Evolutionary conservation across 2,797 vertebrate genomes (phyloP), one percentile per base, ranked within the genome.

Genomic region (Acanthurus leucopareius): DNA sequence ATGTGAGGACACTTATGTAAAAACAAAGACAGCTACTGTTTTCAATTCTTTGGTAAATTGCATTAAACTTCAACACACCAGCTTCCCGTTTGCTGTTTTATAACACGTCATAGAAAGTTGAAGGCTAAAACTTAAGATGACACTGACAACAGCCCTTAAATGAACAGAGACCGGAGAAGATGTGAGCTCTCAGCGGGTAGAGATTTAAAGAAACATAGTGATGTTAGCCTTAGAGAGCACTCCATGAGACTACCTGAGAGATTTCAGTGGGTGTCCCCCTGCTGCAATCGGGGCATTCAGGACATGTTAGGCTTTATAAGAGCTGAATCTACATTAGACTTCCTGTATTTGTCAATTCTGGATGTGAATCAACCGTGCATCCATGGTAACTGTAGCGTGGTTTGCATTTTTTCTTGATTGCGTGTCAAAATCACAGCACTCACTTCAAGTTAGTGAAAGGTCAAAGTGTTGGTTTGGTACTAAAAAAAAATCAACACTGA

Each of bases 81-180:
- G 13, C 38, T 51, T 8, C 22, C 47, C 45, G 32, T 38, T 40
- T 7, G 14, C 22, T 32, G 3, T 47, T 47, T 40, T 15, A 49
- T 17, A 35, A 19, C 10, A 28, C 53, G 28, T 45, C 44, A 40
- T 4, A 57, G 35, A 74, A 66, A 22, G 15, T 53, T 53, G 60
- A 53, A 67, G 20, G 19, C 45, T 11, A 32, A 22, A 51, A 59
- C 25, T 69, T 40, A 28, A 56, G 32, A 16, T 11, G 20, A 44
- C 44, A 62, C 42, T 20, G 48, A 52, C 35, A 71, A 78, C 17
- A 32, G 45, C 68, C 2, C 10, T 79, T 60, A 53, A 77, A 77
- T 67, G 58, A 42, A 56, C 49, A 28, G 45, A 75, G 6, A 10
- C 53, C 51, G 52, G 51, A 25, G 35, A 69, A 63, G 56, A 1